These are phyloP conservation scores for Silurus asotus DNA, from an alignment of 2,113 vertebrate genomes.

Conservation along the genomic window DNA sequence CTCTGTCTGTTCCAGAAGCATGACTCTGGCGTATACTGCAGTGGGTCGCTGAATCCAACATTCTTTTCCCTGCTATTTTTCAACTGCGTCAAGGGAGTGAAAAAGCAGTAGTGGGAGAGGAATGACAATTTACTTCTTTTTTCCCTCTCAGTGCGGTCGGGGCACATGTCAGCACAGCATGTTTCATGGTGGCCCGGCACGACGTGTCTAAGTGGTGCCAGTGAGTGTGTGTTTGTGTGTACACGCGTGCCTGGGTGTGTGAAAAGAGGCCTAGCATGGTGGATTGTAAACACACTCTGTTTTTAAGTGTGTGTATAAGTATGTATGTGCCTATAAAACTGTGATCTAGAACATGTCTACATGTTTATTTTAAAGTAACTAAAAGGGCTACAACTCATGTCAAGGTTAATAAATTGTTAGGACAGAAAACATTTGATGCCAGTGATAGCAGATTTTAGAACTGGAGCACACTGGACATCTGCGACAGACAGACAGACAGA, in stretches of 20 bases:
- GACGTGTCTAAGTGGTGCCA: constrained; percentile 41
- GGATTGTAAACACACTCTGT: background rate
- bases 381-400: background rate
- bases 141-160: constrained; percentile 26
- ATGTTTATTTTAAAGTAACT: background rate
- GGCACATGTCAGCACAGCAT: constrained; percentile 37
- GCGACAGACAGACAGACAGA: constrained; percentile 8
- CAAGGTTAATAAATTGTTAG: background rate
- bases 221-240: constrained; percentile 28
- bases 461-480: background rate
- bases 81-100: constrained; percentile 42
- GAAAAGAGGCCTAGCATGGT: background rate
- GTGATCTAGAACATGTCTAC: background rate
- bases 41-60: constrained; percentile 37
- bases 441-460: background rate
- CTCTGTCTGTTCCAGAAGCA: constrained; percentile 39
- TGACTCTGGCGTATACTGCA: constrained; percentile 13
- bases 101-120: constrained; percentile 43
- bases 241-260: background rate
- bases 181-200: constrained; percentile 38
- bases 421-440: background rate
- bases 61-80: constrained; percentile 45
- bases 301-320: background rate
- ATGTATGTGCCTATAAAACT: constrained; percentile 1
- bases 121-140: constrained; percentile 38